Base-by-base conservation (phyloP, 2,797 vertebrate genomes). In the Ambastaia sidthimunki region DNA sequence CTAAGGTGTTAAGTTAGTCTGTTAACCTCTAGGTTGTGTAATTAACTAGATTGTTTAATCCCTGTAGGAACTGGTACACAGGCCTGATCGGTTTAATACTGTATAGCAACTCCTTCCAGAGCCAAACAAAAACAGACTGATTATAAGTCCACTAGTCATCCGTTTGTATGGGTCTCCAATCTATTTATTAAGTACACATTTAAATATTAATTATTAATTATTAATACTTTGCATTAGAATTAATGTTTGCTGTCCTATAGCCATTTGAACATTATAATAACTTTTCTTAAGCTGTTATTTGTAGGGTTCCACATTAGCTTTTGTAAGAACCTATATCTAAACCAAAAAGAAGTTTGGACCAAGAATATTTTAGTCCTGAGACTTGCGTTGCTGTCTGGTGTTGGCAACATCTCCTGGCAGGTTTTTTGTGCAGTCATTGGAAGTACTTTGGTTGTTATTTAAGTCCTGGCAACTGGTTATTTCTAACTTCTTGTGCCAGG, bases 41-140 rank as follows among this genome's bases (percentile, higher is more conserved):
- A 70, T 77, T 60, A 65, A 50, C 7, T 55, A 72, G 59, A 66
- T 15, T 3, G 23, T 66, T 23, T 80, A 66, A 80, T 73, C 60
- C 54, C 34, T 23, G 21, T 71, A 41, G 18, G 13, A 62, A 41
- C 23, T 21, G 55, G 13, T 19, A 23, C 7, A 6, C 21, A 47
- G 19, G 63, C 28, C 34, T 44, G 57, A 71, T 63, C 54, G 59
- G 44, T 31, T 76, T 67, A 19, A 41, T n/a, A n/a, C n/a, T n/a
- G 31, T 48, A 69, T 63, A 76, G 52, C 25, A 66, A 67, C 13
- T 7, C 44, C 34, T 13, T 69, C 31, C 9, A 41, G 18, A 69
- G 19, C 23, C 66, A 77, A 50, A 78, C 67, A 50, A 54, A 28
- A 75, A 50, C 41, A 68, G 31, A 44, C 23, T 37, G 5, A 31